Conservation (phyloP, 2,888 invertebrate genomes). For the Acronicta psi region DNA sequence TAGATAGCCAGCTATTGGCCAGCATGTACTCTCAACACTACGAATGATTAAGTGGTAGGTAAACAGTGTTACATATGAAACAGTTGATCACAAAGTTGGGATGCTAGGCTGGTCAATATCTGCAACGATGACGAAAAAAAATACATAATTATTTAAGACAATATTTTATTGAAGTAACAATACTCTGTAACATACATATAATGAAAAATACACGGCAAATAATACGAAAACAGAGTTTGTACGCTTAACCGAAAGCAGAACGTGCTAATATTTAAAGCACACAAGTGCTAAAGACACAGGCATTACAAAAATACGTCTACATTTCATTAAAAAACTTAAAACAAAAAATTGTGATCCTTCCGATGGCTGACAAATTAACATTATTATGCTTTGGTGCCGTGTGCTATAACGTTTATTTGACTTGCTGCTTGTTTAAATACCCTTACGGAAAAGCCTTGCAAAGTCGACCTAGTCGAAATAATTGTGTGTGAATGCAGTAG, state of each 20-base stretch:
- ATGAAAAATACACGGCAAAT: slow-evolving; percentile 71
- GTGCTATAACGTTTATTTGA: slow-evolving; percentile 14
- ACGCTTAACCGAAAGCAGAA: slow-evolving; percentile 62
- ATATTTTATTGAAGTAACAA: slow-evolving; percentile 85
- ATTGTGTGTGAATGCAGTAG: slow-evolving; percentile 2
- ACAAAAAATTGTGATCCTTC: slow-evolving; percentile 57
- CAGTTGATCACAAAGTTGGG: too few species aligned
- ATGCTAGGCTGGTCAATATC: too few species aligned
- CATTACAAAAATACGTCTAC: slow-evolving; percentile 47
- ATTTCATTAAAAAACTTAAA: slow-evolving; percentile 30
- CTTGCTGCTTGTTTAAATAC: slow-evolving; percentile 14
- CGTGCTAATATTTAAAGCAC: slow-evolving; percentile 56
- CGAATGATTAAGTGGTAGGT: too few species aligned
- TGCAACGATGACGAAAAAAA: slow-evolving; percentile 33
- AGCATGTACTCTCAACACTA: too few species aligned
- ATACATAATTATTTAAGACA: slow-evolving; percentile 60
- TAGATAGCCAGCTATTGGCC: too few species aligned
- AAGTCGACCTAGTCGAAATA: slow-evolving; percentile 12
- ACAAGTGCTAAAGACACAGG: slow-evolving; percentile 58
- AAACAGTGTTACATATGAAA: too few species aligned
- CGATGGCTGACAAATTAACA: slow-evolving; percentile 43
- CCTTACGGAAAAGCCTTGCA: slow-evolving; percentile 36
- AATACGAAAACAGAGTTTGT: slow-evolving; percentile 59
- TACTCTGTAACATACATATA: slow-evolving; percentile 83
- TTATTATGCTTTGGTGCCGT: slow-evolving; percentile 56